Percentiles rank a stretch among this genome's conserved stretches.
Conservation (phyloP, 1,140 invertebrate genomes). For the Oncopeltus fasciatus region DNA sequence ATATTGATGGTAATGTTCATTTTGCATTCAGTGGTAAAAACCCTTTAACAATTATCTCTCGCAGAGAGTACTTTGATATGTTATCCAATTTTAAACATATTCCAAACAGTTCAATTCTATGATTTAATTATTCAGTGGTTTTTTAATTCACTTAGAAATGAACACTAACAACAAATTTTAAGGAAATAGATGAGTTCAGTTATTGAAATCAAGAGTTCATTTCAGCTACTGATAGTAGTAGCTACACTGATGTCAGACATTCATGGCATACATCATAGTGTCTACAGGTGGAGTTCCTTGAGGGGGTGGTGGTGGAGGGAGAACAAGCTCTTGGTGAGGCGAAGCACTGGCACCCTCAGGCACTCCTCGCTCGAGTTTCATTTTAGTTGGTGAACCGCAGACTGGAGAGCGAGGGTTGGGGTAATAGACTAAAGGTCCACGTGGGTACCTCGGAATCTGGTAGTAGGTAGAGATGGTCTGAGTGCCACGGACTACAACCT, state of each 20-base stretch:
- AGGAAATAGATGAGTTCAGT: too few species aligned
- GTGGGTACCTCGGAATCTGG: slow-evolving; percentile 23
- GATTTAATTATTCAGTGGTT: background rate
- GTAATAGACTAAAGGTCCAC: slow-evolving; percentile 32
- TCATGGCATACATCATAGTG: slow-evolving; percentile 35
- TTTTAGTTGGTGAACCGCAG: slow-evolving; percentile 29
- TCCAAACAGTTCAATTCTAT: background rate
- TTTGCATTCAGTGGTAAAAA: background rate
- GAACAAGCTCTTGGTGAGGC: slow-evolving; percentile 8
- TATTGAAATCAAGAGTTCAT: background rate
- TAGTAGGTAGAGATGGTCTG: slow-evolving; percentile 28
- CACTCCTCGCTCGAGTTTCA: slow-evolving; percentile 27
- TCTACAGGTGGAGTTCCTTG: slow-evolving; percentile 27
- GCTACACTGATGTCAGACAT: slow-evolving; percentile 31
- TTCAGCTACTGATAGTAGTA: slow-evolving; percentile 19
- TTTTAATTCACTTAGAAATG: too few species aligned
- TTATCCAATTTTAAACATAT: background rate
- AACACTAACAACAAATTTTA: too few species aligned
- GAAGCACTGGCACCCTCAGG: slow-evolving; percentile 32
- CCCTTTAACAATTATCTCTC: background rate
- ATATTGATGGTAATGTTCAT: background rate
- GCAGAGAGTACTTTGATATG: slow-evolving; percentile 7
- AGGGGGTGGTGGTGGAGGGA: slow-evolving; percentile 6
- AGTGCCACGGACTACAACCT: slow-evolving; percentile 31
- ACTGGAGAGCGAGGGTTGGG: slow-evolving; percentile 28